Base-by-base conservation (phyloP, 2,888 invertebrate species). In the Tineola bisselliella region DNA sequence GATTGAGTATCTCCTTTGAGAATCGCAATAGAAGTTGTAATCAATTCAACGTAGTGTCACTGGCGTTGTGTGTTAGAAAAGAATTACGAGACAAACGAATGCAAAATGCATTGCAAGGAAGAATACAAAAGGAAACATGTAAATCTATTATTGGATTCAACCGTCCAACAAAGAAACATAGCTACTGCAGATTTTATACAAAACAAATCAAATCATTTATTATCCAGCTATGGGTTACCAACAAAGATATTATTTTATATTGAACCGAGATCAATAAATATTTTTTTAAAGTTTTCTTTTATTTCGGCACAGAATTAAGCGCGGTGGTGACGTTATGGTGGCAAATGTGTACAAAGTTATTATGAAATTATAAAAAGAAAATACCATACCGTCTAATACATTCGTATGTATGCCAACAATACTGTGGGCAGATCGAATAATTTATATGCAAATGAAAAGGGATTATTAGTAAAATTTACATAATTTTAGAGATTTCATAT, bases 51-150 rank as follows among this genome's bases (percentile, higher is more conserved):
- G 15, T 17, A 48, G 15, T 48, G 13, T 48, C 48, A 17, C 48
- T 15, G 15, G n/a, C 48, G 48, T 48, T 13, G 15, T 48, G 48
- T 17, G 17, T 48, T 17, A 48, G 17, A 48, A 8, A 8, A 15
- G 15, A n/a, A 15, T 48, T 48, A 48, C 48, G 17, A 48, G 48
- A 48, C 15, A 48, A 48, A 48, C 48, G 48, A 48, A 48, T 48
- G 48, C 48, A 48, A 48, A 48, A 15, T 48, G 48, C 13, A 48
- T 48, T 48, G 48, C 48, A 17, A 48, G 17, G 4, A 15, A 38
- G 48, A 48, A 48, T 48, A 48, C 48, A 48, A 48, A n/a, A 48
- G 48, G 48, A 48, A 48, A 48, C 48, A 48, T 48, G 48, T 48
- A 48, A 48, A 48, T 48, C 48, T 48, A 48, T 48, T n/a, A 48